Evolutionary conservation across 2,113 vertebrate genomes (phyloP), one percentile per base, ranked within the genome.

Genomic region (Neotoma lepida): DNA sequence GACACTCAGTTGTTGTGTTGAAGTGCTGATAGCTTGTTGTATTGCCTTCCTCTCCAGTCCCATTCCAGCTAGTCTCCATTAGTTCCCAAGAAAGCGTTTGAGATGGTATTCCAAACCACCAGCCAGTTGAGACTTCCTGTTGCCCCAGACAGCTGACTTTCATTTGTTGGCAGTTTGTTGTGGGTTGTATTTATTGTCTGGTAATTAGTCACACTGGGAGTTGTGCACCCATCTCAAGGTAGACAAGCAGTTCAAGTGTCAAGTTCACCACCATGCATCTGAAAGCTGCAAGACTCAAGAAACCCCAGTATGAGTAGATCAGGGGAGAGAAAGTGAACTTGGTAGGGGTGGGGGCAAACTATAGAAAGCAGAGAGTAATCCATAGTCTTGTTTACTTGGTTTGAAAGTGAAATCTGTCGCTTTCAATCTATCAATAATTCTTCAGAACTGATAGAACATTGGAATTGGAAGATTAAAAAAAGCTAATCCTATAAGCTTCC

Each of bases 121-220:
- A 95, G 89, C 63, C 18, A 88, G 39, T 68, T 82, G 84, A 91
- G 90, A 66, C 56, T 86, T 91, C 89, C 95, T 71, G 6, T 92
- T 94, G 89, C 94, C 91, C 94, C 81, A 93, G 90, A 86, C 41
- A 74, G 61, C 92, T 95, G 88, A 70, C 90, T 96, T 90, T 54
- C 17, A n/a, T 80, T 26, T 70, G 35, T 92, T 96, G 94, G 91
- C 89, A 70, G 84, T 91, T 54, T 85, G 33, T 86, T 30, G 91
- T 93, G 77, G 77, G 77, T 91, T 87, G 64, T 64, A 61, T 39
- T 78, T 64, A 61, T 39, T 78, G 88, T 74, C 63, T 91, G 89
- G 90, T 94, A 93, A 93, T 95, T 71, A 89, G 93, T 93, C 92
- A 88, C 92, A 80, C 4, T 44, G 93, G 94, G 89, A 96, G 81